Base-by-base conservation (phyloP, 1,140 invertebrate genomes). In the Melitaea cinxia region DNA sequence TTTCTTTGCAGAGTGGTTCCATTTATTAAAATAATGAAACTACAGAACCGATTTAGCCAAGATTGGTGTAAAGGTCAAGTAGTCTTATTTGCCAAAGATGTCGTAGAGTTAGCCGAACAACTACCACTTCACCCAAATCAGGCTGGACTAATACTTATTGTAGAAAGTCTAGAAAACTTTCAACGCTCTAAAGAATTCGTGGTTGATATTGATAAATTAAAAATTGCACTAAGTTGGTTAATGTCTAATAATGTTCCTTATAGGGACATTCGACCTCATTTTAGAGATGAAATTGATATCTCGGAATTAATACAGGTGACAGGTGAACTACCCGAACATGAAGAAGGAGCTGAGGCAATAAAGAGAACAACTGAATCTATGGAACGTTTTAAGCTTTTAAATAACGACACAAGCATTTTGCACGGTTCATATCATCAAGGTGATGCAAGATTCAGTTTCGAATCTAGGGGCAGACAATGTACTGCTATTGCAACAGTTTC, bases 1-100 rank as follows among this genome's bases (percentile, higher is more conserved):
- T 64, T 73, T 62, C 33, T 72, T 6, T 60, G 28, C 9, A 15
- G 62, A 15, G 37, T 69, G 7, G n/a, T 37, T 5, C 47, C 65
- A 4, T 72, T 72, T 57, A 9, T 68, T 23, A 68, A 71, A 21
- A 70, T 70, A 23, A 45, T 73, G 6, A 70, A 70, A 62, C 17
- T 73, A 4, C 1, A 70, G 21, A 35, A 35, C 10, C 33, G 65
- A 0, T 70, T 70, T 26, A 62, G 57, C 24, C 64, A 73, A 58
- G 42, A 70, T 73, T 70, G 65, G 72, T 70, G 68, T 49, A 70
- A 70, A 28, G 63, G 72, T 4, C 68, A 74, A 35, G 33, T 35
- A 15, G 12, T 35, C 10, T 35, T 35, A 35, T 35, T 35, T 35
- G 33, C 33, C 2, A 4, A 35, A 12, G 33, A 35, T 12, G 33